These are phyloP conservation scores for Machimus rusticus DNA, from an alignment of 2,888 invertebrate species.

Conservation along the genomic window DNA sequence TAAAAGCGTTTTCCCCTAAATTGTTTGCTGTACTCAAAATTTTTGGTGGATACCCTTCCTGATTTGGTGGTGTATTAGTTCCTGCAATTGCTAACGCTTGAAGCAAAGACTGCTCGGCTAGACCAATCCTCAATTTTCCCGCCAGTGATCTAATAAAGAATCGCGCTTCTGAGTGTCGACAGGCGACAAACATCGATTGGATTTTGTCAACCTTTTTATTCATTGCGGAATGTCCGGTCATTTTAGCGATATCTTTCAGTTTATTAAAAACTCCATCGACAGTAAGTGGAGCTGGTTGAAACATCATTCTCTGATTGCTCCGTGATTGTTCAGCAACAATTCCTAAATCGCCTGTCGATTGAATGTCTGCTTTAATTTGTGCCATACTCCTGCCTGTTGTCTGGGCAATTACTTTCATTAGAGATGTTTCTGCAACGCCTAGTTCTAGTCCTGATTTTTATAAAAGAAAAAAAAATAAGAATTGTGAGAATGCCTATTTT, in stretches of 20 bases:
- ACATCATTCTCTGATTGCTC: conserved; percentile 86
- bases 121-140: conserved; percentile 93
- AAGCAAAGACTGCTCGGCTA: conserved; percentile 95
- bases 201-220: conserved; percentile 92
- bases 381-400: conserved; percentile 85
- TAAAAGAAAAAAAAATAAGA: background rate
- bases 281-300: conserved; percentile 80
- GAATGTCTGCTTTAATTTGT: conserved; percentile 75
- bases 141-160: conserved; percentile 89
- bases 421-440: conserved; percentile 92
- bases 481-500: background rate
- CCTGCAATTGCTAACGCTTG: conserved; percentile 89
- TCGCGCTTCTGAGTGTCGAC: conserved; percentile 84
- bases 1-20: conserved; percentile 73
- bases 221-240: conserved; percentile 80
- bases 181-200: conserved; percentile 91
- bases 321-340: conserved; percentile 86
- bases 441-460: conserved; percentile 74
- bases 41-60: conserved; percentile 68
- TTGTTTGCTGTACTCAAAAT: conserved; percentile 71
- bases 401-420: conserved; percentile 93
- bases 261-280: conserved; percentile 80
- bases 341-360: conserved; percentile 84
- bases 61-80: conserved; percentile 78
- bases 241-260: conserved; percentile 84